phyloP scores from a whole-genome alignment of 1,140 invertebrate species.

The Mya arenaria region DNA sequence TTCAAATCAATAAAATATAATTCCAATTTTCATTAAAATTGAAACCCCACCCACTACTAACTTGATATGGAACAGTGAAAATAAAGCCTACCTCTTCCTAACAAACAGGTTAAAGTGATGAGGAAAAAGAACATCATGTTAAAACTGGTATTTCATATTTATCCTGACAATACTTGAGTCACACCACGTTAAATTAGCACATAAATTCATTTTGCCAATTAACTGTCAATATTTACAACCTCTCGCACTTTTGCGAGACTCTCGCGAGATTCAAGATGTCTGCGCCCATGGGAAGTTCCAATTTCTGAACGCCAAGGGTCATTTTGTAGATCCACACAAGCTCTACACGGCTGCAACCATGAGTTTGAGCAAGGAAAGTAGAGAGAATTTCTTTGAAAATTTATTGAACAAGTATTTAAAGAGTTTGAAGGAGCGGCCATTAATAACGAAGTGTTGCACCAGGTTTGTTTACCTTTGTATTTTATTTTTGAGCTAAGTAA shows the following conservation, averaged over 20 bases:
- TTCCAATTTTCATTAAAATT: no score
- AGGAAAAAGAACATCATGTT: no score
- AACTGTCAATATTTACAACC: constrained; percentile 25
- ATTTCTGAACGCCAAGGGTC: constrained; percentile 25
- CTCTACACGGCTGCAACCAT: constrained; percentile 22
- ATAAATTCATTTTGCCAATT: constrained; percentile 34
- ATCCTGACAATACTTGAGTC: no score
- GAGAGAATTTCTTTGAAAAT: constrained; percentile 49
- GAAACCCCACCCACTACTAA: no score
- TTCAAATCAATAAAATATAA: no score
- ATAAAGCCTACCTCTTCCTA: no score
- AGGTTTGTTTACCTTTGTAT: constrained; percentile 38
- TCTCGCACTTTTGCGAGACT: not conserved
- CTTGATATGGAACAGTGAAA: no score
- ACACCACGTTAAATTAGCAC: no score
- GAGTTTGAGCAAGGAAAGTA: constrained; percentile 54
- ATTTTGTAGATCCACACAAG: constrained; percentile 11
- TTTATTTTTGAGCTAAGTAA: no score
- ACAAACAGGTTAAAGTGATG: no score
- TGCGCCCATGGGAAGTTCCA: constrained; percentile 53
- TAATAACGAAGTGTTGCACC: constrained; percentile 47
- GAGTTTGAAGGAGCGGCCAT: constrained; percentile 33
- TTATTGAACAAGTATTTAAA: constrained; percentile 47
- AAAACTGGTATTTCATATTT: no score
- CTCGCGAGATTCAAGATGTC: constrained; percentile 67